A percentile compares a stretch with the other conserved stretches of the same genome.
These are phyloP conservation scores for Ormyrus pomaceus DNA, from an alignment of 2,888 invertebrate genomes.

Conservation along the genomic window DNA sequence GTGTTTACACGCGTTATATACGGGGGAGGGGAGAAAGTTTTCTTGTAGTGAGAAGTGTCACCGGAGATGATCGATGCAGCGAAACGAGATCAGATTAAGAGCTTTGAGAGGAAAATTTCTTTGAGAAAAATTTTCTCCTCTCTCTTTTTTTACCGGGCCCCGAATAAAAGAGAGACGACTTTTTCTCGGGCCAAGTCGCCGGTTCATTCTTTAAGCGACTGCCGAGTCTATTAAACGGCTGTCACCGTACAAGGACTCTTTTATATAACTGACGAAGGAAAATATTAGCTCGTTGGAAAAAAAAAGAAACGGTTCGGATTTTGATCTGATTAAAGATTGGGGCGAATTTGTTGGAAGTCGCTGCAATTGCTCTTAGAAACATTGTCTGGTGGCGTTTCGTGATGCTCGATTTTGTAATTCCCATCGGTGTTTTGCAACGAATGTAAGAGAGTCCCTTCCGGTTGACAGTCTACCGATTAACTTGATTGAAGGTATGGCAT, in stretches of 20 bases:
- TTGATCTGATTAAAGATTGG: no score
- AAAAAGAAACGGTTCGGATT: no score
- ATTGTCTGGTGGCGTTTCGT: no score
- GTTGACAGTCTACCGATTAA: slow-evolving; percentile 41
- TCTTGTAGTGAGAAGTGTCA: slow-evolving; percentile 49
- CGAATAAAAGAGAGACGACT: no score
- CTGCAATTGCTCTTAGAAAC: no score
- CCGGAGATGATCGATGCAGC: slow-evolving; percentile 54
- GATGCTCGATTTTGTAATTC: background rate
- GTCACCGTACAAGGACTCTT: no score
- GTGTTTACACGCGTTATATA: slow-evolving; percentile 27
- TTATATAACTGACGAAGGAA: no score
- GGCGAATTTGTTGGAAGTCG: no score
- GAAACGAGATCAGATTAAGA: slow-evolving; percentile 44
- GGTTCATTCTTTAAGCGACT: no score
- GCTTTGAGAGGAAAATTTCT: slow-evolving; percentile 24
- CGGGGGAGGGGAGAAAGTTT: slow-evolving; percentile 35
- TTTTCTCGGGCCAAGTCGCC: no score
- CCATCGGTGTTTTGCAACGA: slow-evolving; percentile 4
- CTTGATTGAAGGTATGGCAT: slow-evolving; percentile 38
- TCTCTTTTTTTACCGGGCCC: background rate
- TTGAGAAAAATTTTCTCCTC: slow-evolving; percentile 4
- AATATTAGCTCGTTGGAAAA: no score
- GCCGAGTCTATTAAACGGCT: no score
- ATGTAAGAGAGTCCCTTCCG: slow-evolving; percentile 27